These are phyloP conservation scores for Nymphicus hollandicus DNA, from an alignment of 2,113 vertebrate genomes.

Conservation along the genomic window DNA sequence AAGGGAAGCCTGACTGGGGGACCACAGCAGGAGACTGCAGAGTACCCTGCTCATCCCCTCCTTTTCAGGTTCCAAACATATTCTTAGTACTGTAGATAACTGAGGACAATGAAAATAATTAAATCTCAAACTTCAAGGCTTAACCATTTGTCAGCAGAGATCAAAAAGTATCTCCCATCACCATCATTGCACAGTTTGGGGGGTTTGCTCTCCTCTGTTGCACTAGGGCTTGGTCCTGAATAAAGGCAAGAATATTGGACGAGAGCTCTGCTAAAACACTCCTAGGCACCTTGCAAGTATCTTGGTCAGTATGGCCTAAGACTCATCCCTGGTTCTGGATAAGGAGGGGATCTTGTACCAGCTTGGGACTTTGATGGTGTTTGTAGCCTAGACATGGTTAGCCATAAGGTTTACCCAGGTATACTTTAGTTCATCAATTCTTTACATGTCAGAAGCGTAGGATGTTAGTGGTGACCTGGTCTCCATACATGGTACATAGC, in stretches of 20 bases:
- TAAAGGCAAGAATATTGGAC: not conserved
- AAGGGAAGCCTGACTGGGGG: not conserved
- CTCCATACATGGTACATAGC: not conserved
- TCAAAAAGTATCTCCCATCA: not conserved
- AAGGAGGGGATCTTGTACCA: not conserved
- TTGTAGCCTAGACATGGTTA: not conserved
- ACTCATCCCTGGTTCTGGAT: not conserved
- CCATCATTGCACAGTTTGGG: not conserved
- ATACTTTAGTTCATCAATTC: not conserved
- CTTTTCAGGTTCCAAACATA: not conserved
- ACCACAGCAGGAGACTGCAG: not conserved
- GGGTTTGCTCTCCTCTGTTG: not conserved
- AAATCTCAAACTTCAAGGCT: not conserved
- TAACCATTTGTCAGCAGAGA: not conserved
- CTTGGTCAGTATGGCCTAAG: not conserved
- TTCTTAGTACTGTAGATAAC: not conserved
- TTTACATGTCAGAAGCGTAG: not conserved
- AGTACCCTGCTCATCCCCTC: not conserved
- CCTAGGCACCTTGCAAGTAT: not conserved
- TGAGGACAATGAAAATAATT: not conserved
- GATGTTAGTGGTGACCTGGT: not conserved
- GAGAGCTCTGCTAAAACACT: not conserved
- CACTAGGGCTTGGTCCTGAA: not conserved
- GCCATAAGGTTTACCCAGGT: not conserved
- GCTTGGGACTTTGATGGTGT: not conserved